Evolutionary conservation across 37 sponge, comb jelly and placozoan species (phyloP), one percentile per base, ranked within the genome.

Genomic region (Petrosia ficiformis): DNA sequence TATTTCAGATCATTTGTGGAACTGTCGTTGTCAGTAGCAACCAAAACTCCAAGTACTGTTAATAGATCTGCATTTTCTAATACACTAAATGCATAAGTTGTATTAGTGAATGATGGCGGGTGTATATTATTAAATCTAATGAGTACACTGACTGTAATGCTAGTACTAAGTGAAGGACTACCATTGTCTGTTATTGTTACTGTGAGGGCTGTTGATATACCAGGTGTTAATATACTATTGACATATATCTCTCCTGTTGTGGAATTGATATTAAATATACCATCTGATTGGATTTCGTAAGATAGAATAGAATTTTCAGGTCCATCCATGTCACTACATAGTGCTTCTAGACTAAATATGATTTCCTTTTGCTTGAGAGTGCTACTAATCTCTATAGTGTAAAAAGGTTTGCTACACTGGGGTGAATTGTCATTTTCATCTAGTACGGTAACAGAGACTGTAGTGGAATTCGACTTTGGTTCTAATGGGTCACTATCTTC

Each of bases 401-500:
- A 80, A 14, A 8, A 10, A 44, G 39, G n/a, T 36, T 33, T 19
- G 30, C 74, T 59, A 75, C 79, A 86, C 1, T 58, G 37, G 4
- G 90, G 90, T 6, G 70, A 3, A 40, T 90, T 90, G 40, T 85
- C 91, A 65, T 90, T 90, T 22, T 58, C 81, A 72, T 92, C 87
- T 6, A 34, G 21, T 28, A 92, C 88, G 24, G 35, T 31, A 2
- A 86, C 59, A 30, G 35, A 75, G 38, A 80, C 76, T 21, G 52
- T 67, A 6, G 84, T 77, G 16, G 44, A 26, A 44, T 57, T 61
- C 67, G 58, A 75, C 64, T 56, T 34, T 10, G 87, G 87, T 70
- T 25, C 36, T 28, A 26, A 64, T 3, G 87, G 87, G 36, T 86
- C 87, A 1, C 73, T 72, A 40, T 92, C 92, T 26, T 26, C 21